Base-by-base conservation (phyloP, 2,888 invertebrate species). In the Ellobium chinense region DNA sequence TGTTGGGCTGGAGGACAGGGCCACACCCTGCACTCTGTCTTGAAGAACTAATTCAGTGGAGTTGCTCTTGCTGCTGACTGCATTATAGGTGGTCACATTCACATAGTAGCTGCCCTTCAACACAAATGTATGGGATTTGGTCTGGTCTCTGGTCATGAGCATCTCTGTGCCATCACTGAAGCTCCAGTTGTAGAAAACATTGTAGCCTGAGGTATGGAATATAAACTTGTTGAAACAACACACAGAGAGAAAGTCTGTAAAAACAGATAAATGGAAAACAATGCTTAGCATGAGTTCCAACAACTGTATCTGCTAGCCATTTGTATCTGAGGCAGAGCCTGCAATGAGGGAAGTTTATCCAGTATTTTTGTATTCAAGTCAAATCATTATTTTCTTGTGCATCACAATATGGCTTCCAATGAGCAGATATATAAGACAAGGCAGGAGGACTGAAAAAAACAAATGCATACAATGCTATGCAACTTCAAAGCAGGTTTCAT, bases 111-210 rank as follows among this genome's bases (percentile, higher is more conserved):
- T 81, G 7, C 90, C 90, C 1, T 80, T 60, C 1, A 70, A n/a
- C 12, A 80, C 31, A 80, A 87, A 91, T 0, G 82, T 79, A 77
- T 89, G 83, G 1, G 63, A 75, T 24, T 84, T 60, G 62, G 56
- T 68, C 0, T 75, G 72, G 9, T 81, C 73, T 0, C 82, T 73
- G 31, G 80, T 79, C 29, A 24, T 37, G 2, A 72, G n/a, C 36
- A 4, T 36, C 3, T 62, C 56, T 24, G 58, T 80, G 1, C 90
- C 90, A 78, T 91, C 90, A 9, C 90, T 91, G 75, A 91, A 88
- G 72, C 88, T 84, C 92, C 92, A 92, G 29, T 82, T 83, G 82
- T 90, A 91, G 31, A 83, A 85, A 4, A 91, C 85, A 76, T 89
- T 85, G 63, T 86, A 85, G 4, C 92, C 92, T 90, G 82, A 12